These are phyloP conservation scores for Xenops minutus DNA, from an alignment of 2,797 vertebrate genomes.

Conservation along the genomic window DNA sequence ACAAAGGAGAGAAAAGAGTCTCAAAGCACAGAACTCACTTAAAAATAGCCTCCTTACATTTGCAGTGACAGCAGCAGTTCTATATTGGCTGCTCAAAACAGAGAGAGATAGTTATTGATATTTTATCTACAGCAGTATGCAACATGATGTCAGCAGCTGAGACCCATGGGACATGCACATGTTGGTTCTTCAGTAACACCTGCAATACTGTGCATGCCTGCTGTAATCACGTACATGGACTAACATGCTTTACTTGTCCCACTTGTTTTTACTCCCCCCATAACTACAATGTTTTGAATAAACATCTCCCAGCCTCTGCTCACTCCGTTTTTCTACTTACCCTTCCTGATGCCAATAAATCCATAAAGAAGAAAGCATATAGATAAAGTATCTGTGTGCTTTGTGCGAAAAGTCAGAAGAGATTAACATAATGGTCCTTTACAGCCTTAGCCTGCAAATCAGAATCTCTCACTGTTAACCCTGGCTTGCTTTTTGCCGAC, in stretches of 20 bases:
- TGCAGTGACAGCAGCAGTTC: not conserved
- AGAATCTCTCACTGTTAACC: not conserved
- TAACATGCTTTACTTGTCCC: not conserved
- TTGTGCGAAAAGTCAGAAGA: not conserved
- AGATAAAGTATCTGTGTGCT: not conserved
- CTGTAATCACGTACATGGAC: not conserved
- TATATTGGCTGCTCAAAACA: not conserved
- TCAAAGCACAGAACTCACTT: constrained; percentile 7
- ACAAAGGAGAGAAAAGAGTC: not conserved
- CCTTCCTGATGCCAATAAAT: not conserved
- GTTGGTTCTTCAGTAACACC: not conserved
- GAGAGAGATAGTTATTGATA: not conserved
- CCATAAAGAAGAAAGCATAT: not conserved
- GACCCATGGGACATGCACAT: not conserved
- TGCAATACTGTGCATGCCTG: not conserved
- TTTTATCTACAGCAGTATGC: not conserved
- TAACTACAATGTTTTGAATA: not conserved
- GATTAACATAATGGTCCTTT: not conserved
- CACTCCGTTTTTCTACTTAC: not conserved
- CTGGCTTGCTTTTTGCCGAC: not conserved
- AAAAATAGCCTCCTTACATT: not conserved
- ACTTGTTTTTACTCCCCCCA: not conserved
- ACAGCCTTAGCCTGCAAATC: not conserved
- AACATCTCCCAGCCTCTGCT: not conserved
- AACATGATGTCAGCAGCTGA: not conserved